Percentiles rank a stretch among this genome's conserved stretches.
These are phyloP conservation scores for Diprion similis DNA, from an alignment of 1,140 invertebrate genomes.

Conservation along the genomic window DNA sequence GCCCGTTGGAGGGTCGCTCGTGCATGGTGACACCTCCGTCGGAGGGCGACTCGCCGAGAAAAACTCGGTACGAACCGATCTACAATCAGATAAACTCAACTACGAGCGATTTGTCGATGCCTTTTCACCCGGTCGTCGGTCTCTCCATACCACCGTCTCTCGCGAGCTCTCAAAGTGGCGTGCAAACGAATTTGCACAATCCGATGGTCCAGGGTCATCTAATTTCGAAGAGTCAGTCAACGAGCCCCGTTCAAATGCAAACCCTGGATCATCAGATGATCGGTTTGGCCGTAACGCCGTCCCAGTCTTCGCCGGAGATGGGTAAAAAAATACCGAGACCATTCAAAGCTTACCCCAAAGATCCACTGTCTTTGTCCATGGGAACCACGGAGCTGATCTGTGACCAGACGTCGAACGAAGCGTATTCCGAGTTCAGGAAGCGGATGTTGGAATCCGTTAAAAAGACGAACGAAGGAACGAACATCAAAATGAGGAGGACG, in stretches of 20 bases:
- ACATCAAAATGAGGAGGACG: slow-evolving; percentile 71
- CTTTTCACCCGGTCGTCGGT: neutral
- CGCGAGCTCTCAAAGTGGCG: neutral
- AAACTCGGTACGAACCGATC: slow-evolving; percentile 29
- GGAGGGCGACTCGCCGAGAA: slow-evolving; percentile 41
- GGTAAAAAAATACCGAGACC: slow-evolving; percentile 63
- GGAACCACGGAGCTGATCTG: slow-evolving; percentile 58
- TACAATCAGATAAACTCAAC: slow-evolving; percentile 20
- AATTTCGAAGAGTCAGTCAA: neutral
- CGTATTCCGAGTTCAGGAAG: slow-evolving; percentile 72
- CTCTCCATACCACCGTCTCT: neutral
- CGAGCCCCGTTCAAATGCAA: too few species aligned
- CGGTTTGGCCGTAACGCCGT: neutral
- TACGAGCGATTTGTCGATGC: neutral
- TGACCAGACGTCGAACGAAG: slow-evolving; percentile 64
- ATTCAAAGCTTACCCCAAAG: slow-evolving; percentile 77
- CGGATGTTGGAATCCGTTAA: slow-evolving; percentile 71
- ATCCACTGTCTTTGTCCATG: slow-evolving; percentile 67
- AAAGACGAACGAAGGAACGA: slow-evolving; percentile 67
- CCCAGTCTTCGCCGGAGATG: slow-evolving; percentile 12
- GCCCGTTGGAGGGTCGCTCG: slow-evolving; percentile 31
- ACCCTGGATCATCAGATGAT: neutral
- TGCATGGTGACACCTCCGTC: slow-evolving; percentile 47
- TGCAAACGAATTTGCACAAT: neutral
- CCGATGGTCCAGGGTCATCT: neutral